These are phyloP conservation scores for Chrysogorgia sp. DNA, from an alignment of 92 coral and sea anemone species.

Conservation along the genomic window DNA sequence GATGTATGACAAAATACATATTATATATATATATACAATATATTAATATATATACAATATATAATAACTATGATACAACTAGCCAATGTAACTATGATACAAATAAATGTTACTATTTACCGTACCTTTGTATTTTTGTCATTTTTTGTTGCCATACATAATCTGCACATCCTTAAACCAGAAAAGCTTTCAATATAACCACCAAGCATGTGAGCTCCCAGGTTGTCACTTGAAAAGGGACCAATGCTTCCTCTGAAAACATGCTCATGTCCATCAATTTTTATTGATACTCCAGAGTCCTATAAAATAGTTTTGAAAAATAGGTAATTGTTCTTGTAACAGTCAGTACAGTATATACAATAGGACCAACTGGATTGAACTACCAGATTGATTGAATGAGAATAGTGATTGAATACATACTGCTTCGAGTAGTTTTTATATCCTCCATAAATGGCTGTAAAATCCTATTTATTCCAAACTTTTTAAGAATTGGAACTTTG, in stretches of 20 bases:
- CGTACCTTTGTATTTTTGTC: neutral
- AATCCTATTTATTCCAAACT: neutral
- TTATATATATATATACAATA: too few relatives aligned
- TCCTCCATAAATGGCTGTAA: slow-evolving; percentile 18
- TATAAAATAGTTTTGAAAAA: neutral
- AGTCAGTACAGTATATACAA: neutral
- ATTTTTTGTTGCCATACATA: slow-evolving; percentile 26
- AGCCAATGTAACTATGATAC: neutral
- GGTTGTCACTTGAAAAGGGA: slow-evolving; percentile 4
- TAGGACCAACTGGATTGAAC: neutral
- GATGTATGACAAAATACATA: too few relatives aligned
- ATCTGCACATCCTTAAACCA: neutral
- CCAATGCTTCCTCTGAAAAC: slow-evolving; percentile 19
- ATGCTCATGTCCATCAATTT: neutral
- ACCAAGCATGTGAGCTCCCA: slow-evolving; percentile 14
- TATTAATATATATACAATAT: neutral
- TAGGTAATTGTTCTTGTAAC: neutral
- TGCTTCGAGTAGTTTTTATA: slow-evolving; percentile 11
- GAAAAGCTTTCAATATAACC: slow-evolving; percentile 12
- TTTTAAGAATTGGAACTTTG: neutral
- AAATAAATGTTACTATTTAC: too few relatives aligned
- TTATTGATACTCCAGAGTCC: neutral
- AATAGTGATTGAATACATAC: too few relatives aligned
- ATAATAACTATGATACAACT: too few relatives aligned
- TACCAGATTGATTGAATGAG: too few relatives aligned